These are phyloP conservation scores for Ambastaia sidthimunki DNA, from an alignment of 2,797 vertebrate species.

Conservation along the genomic window DNA sequence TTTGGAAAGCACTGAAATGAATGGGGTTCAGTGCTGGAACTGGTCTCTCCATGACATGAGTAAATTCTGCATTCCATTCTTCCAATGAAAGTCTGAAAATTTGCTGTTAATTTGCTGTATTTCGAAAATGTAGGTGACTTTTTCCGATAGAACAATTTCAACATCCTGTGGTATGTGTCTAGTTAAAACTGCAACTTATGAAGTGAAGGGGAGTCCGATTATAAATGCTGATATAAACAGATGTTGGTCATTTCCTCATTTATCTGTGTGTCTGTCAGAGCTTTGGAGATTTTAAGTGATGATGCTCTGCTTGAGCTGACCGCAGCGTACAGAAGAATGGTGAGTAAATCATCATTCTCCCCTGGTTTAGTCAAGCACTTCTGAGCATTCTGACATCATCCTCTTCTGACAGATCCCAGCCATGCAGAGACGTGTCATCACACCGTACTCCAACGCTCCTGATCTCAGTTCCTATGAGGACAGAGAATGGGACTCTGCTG, in stretches of 20 bases:
- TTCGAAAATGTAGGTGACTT: no score
- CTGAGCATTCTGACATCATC: background rate
- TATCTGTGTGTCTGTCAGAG: slow-evolving; percentile 73
- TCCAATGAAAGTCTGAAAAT: no score
- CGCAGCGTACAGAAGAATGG: slow-evolving; percentile 89
- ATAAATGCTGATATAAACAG: background rate
- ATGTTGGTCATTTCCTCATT: background rate
- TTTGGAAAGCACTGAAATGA: no score
- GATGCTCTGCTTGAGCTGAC: slow-evolving; percentile 91
- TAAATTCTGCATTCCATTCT: no score
- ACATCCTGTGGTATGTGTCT: no score
- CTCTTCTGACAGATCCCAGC: slow-evolving; percentile 86
- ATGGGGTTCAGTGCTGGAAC: no score
- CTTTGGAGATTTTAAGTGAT: slow-evolving; percentile 92
- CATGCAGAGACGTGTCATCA: slow-evolving; percentile 93
- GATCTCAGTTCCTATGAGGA: slow-evolving; percentile 88
- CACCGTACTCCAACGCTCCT: slow-evolving; percentile 89
- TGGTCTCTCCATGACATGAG: no score
- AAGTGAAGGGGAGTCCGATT: background rate
- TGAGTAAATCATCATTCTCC: slow-evolving; percentile 68
- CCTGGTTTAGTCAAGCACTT: background rate
- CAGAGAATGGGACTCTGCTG: slow-evolving; percentile 80
- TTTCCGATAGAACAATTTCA: no score
- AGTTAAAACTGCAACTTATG: no score
- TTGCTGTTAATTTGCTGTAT: no score